Conservation (phyloP, 1,140 invertebrate species). For the Melanaphis sacchari region DNA sequence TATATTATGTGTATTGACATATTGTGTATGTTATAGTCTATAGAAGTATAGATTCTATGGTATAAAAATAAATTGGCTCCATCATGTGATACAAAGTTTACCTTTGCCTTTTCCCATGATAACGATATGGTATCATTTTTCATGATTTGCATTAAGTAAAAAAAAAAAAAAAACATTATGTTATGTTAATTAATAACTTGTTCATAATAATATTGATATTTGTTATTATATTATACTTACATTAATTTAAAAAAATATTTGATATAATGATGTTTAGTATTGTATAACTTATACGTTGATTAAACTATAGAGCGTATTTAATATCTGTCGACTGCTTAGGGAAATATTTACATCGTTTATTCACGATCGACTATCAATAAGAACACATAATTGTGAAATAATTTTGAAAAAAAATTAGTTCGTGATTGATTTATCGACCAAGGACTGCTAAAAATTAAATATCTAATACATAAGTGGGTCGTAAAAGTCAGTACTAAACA, state of each 20-base stretch:
- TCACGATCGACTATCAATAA: background rate
- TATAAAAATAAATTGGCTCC: background rate
- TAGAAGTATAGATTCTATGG: background rate
- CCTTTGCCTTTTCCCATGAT: background rate
- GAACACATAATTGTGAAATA: background rate
- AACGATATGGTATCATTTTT: background rate
- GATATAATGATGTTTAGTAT: too few relatives aligned
- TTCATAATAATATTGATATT: too few relatives aligned
- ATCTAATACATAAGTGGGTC: too few relatives aligned
- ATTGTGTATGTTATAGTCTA: background rate
- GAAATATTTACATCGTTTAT: background rate
- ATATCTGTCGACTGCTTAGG: background rate
- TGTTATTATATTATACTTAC: too few relatives aligned
- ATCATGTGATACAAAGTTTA: background rate
- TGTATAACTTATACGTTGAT: too few relatives aligned
- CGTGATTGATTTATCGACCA: too few relatives aligned
- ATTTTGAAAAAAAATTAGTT: background rate
- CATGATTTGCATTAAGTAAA: background rate
- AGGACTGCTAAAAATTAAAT: background rate
- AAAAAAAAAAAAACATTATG: too few relatives aligned
- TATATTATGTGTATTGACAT: background rate
- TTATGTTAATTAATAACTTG: background rate
- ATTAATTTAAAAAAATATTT: background rate
- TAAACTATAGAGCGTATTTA: too few relatives aligned
- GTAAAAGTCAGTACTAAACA: background rate